Conservation (phyloP, 2,113 vertebrate genomes). For the Tragelaphus imberbis region DNA sequence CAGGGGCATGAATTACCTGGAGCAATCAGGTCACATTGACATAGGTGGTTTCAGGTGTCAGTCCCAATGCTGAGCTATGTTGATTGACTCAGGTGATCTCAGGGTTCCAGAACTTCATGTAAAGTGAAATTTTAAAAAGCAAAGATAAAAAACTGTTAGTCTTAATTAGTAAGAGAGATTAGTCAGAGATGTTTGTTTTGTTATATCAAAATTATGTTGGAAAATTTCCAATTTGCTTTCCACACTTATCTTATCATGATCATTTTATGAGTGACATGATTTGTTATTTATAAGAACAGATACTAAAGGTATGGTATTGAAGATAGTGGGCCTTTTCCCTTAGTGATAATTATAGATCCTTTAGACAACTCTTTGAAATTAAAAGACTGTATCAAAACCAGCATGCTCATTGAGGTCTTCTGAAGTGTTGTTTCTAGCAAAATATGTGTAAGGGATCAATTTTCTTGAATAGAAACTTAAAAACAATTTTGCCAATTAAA, state of each 20-base stretch:
- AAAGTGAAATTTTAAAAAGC: neutral
- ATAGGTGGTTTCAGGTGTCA: neutral
- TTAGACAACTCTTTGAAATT: neutral
- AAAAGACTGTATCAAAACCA: neutral
- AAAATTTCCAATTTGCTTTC: neutral
- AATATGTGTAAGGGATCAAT: neutral
- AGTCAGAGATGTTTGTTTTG: neutral
- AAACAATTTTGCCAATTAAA: neutral
- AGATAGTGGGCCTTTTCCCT: neutral
- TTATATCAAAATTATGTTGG: neutral
- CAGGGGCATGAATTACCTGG: neutral
- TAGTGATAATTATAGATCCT: neutral
- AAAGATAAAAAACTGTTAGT: neutral
- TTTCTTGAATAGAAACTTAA: neutral
- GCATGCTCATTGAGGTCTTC: neutral
- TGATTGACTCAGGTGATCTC: neutral
- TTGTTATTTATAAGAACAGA: conserved; percentile 2
- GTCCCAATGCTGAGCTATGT: neutral
- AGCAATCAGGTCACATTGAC: neutral
- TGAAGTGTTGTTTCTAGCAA: neutral
- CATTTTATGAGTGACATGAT: neutral
- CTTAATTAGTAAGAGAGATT: neutral
- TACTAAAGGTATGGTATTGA: neutral
- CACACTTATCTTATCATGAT: neutral
- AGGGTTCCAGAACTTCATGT: neutral